Percentiles rank a stretch among this genome's conserved stretches.
Evolutionary conservation across 2,113 vertebrate species (phyloP).

Genomic region (Chaetodon auriga): DNA sequence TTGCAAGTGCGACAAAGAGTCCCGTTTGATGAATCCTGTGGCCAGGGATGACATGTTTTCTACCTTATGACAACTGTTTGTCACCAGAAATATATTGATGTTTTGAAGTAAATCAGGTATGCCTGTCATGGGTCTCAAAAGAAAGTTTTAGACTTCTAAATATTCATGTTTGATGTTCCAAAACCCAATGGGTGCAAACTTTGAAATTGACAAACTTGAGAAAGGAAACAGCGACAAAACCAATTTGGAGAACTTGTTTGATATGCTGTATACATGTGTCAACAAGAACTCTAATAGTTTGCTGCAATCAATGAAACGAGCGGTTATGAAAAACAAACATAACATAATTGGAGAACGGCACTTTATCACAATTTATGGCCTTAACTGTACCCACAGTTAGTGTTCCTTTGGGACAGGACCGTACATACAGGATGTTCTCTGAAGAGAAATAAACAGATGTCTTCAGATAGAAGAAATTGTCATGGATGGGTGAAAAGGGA

Average conservation of each 20-base stretch:
- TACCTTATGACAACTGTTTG: slow-evolving; percentile 10
- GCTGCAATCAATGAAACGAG: slow-evolving; percentile 37
- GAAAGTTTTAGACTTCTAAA: background rate
- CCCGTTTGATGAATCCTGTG: slow-evolving; percentile 7
- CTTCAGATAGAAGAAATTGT: background rate
- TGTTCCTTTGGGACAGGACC: background rate
- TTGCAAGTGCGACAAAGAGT: slow-evolving; percentile 26
- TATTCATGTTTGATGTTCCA: background rate
- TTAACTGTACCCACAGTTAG: background rate
- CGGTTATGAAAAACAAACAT: slow-evolving; percentile 44
- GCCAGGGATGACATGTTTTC: background rate
- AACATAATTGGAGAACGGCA: slow-evolving; percentile 32
- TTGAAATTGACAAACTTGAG: slow-evolving; percentile 23
- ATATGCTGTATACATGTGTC: slow-evolving; percentile 4
- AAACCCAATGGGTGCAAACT: slow-evolving; percentile 10
- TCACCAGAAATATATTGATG: background rate
- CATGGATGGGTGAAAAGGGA: background rate
- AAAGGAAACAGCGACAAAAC: slow-evolving; percentile 4
- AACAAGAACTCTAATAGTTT: slow-evolving; percentile 37
- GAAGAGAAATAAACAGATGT: slow-evolving; percentile 25
- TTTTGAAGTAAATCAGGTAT: background rate
- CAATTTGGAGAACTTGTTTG: slow-evolving; percentile 29
- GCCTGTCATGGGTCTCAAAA: background rate
- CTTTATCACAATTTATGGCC: slow-evolving; percentile 32
- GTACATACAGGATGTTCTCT: background rate